Evolutionary conservation across 2,888 invertebrate genomes (phyloP).

Genomic region (Steromphala cineraria): DNA sequence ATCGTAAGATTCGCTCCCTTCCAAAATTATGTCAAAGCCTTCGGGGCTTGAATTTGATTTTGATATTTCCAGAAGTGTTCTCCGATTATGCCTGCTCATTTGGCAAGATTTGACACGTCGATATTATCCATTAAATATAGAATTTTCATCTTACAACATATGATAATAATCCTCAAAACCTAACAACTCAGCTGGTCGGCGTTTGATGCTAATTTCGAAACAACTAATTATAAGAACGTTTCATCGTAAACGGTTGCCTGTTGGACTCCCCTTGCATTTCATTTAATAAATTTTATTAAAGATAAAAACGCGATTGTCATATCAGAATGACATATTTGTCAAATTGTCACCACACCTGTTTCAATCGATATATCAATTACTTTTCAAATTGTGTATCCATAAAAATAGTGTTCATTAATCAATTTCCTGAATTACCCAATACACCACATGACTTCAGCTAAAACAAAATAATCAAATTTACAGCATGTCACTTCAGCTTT

Average conservation of each 20-base stretch:
- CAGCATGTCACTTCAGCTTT: too few relatives aligned
- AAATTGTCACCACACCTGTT: too few relatives aligned
- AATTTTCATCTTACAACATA: neutral
- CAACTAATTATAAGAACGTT: neutral
- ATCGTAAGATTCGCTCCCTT: neutral
- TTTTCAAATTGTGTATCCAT: too few relatives aligned
- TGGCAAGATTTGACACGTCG: conserved; percentile 1
- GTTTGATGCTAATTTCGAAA: neutral
- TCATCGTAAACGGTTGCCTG: neutral
- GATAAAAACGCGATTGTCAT: too few relatives aligned
- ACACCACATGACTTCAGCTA: too few relatives aligned
- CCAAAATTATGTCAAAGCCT: neutral
- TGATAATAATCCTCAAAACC: conserved; percentile 3
- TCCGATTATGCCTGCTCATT: conserved; percentile 7
- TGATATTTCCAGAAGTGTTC: neutral
- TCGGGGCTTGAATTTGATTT: neutral
- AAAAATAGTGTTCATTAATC: too few relatives aligned
- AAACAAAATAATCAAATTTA: too few relatives aligned
- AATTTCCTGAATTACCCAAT: too few relatives aligned
- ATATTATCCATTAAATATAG: neutral
- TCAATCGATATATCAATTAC: too few relatives aligned
- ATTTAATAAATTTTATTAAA: too few relatives aligned
- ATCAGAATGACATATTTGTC: too few relatives aligned
- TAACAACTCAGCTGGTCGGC: conserved; percentile 18
- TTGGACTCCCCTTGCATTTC: neutral